A percentile compares a stretch with the other conserved stretches of the same genome.
Evolutionary conservation across 2,113 vertebrate species (phyloP).

Genomic region (Phalacrocorax aristotelis): DNA sequence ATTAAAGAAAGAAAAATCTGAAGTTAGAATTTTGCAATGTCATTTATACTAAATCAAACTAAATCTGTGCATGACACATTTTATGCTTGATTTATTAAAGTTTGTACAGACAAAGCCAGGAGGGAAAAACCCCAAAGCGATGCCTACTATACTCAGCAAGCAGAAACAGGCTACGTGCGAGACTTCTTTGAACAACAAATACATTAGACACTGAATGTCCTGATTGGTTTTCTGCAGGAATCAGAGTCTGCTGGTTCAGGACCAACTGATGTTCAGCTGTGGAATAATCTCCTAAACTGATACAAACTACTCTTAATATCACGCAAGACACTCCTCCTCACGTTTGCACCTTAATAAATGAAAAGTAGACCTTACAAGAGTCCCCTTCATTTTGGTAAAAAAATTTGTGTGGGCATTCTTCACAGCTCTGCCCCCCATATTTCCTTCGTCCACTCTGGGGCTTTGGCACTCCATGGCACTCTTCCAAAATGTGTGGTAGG

Average conservation of each 20-base stretch:
- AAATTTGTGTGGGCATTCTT: background rate
- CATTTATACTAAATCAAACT: background rate
- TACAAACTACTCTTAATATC: background rate
- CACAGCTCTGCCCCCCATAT: background rate
- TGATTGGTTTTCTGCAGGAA: background rate
- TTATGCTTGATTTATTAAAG: background rate
- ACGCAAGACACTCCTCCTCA: background rate
- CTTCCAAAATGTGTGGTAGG: no score
- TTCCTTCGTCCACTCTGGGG: fast-evolving
- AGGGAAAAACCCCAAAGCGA: background rate
- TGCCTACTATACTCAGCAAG: background rate
- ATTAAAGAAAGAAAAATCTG: background rate
- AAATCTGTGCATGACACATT: background rate
- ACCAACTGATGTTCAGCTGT: background rate
- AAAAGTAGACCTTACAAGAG: background rate
- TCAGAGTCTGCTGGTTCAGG: background rate
- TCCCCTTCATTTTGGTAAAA: background rate
- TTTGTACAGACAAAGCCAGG: background rate
- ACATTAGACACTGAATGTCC: background rate
- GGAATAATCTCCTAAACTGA: background rate
- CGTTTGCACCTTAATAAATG: background rate
- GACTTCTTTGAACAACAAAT: background rate
- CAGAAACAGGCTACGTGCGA: background rate
- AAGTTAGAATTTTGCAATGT: background rate
- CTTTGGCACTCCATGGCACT: background rate